Base-by-base conservation (phyloP, 2,113 vertebrate genomes). In the Lichenostomus cassidix region DNA sequence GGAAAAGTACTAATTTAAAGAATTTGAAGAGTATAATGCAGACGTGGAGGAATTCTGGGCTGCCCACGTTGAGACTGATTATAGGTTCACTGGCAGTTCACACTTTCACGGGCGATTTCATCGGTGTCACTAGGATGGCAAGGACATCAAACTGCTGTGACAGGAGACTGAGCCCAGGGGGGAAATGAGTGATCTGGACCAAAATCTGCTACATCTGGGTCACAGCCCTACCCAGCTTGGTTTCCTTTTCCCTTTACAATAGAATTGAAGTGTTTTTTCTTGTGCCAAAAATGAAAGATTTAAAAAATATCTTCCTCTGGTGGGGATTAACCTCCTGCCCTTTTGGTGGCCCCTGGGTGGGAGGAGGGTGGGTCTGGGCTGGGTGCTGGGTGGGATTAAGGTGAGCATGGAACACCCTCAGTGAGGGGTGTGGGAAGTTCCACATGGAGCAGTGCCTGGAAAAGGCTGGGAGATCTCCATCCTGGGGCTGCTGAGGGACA, bases 401-500 rank as follows among this genome's bases (percentile, higher is more conserved):
- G 12, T 23, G 68, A 4, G 47, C 22, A 6, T 5, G 39, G 24
- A 23, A 31, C 16, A 14, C 25, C 13, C 55, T 5, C 6, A 2
- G 31, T 8, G 47, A 9, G 42, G 4, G 17, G 16, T 11, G 17
- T 7, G 41, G 78, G 62, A 14, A 31, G 47, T 10, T 21, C 23
- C 15, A 1, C 0, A 0, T 14, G 31, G 55, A 52, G 24, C 41
- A n/a, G 42, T 0, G 3, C 62, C 13, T 60, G 62, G 63, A 20
- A 23, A 37, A 25, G 2, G 27, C 10, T 37, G 56, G 56, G 55
- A 75, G 41, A 21, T 17, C 44, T 60, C 3, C 4, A 23, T 49
- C 49, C 33, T 0, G 0, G 56, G 28, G 28, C 62, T 87, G 35
- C 50, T 20, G 47, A 15, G 33, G 21, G 59, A 7, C 24, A 53